Conservation (phyloP, 2,113 vertebrate genomes). For the Poicephalus meyeri region DNA sequence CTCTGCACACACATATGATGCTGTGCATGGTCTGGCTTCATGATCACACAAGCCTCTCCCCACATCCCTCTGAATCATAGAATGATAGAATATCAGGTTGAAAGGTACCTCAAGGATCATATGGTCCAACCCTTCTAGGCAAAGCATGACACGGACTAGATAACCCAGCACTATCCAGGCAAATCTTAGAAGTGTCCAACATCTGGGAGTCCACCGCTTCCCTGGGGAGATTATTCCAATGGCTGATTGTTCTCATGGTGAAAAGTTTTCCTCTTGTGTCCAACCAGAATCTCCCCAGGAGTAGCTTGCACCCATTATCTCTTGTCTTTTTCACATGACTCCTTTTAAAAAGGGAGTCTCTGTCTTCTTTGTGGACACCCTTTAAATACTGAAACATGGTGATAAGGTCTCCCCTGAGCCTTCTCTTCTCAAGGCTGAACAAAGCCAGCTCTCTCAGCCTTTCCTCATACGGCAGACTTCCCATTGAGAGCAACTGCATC, state of each 20-base stretch:
- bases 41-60: not conserved
- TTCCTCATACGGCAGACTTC: not conserved
- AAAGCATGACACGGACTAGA: not conserved
- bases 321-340: not conserved
- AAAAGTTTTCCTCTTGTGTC: not conserved
- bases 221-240: not conserved
- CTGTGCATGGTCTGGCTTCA: not conserved
- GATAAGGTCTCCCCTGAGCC: not conserved
- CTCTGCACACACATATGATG: fast-evolving
- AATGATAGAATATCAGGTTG: not conserved
- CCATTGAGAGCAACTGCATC: not conserved
- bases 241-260: not conserved
- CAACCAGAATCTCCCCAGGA: not conserved
- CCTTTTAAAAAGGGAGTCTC: not conserved
- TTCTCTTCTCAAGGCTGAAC: not conserved
- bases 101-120: not conserved
- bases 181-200: not conserved
- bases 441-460: not conserved
- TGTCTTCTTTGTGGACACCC: not conserved
- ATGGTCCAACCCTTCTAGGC: not conserved
- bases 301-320: not conserved
- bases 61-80: not conserved
- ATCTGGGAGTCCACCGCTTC: not conserved
- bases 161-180: not conserved
- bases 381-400: not conserved